Percentiles rank a stretch among this genome's conserved stretches.
These are phyloP conservation scores for Euspilapteryx auroguttella DNA, from an alignment of 2,888 invertebrate genomes.

Conservation along the genomic window DNA sequence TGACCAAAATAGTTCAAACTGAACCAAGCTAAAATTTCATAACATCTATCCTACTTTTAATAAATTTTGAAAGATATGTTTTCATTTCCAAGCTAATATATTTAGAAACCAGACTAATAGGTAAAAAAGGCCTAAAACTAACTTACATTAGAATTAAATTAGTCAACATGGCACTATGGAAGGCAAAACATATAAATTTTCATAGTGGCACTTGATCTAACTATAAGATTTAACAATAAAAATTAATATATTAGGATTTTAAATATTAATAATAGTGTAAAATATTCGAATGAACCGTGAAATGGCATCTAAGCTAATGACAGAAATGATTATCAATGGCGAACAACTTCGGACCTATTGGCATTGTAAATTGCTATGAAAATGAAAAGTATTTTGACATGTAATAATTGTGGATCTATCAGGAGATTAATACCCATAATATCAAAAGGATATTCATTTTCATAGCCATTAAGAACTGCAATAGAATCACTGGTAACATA, in stretches of 20 bases:
- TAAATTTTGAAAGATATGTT: no score
- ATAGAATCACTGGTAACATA: no score
- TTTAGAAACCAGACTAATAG: no score
- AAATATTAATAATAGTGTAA: no score
- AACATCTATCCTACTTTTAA: no score
- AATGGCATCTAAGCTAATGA: constrained; percentile 2
- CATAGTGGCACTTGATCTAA: constrained; percentile 30
- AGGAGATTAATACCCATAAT: background rate
- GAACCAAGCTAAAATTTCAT: no score
- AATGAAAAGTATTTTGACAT: background rate
- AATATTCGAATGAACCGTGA: constrained; percentile 1
- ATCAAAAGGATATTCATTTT: no score
- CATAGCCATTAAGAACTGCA: no score
- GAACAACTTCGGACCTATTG: constrained; percentile 2
- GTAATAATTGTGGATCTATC: background rate
- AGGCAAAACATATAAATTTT: constrained; percentile 48
- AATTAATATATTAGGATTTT: background rate
- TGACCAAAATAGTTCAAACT: no score
- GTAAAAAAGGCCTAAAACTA: no score
- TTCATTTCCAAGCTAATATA: no score
- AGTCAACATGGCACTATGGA: constrained; percentile 42
- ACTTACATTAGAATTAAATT: constrained; percentile 2
- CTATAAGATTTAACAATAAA: background rate
- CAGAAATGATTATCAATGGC: no score
- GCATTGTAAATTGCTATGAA: background rate